Conservation (phyloP, 2,888 invertebrate genomes). For the Ischnus inquisitorius region DNA sequence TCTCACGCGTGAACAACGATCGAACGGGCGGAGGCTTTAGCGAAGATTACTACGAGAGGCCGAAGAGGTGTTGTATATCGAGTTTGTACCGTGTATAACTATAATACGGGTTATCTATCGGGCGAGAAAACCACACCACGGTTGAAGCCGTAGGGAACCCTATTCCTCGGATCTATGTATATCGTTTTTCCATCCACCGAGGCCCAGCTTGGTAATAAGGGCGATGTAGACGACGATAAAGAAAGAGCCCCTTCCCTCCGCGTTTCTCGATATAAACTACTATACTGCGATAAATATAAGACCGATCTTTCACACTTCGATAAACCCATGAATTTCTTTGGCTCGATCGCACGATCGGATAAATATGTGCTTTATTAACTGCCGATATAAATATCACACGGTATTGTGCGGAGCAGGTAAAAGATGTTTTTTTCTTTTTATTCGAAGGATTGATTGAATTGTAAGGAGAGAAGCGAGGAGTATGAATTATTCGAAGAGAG, state of each 20-base stretch:
- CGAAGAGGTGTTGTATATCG: not conserved
- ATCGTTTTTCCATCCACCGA: constrained; percentile 21
- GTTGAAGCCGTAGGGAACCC: not conserved
- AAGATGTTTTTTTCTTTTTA: not conserved
- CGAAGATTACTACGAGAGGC: not conserved
- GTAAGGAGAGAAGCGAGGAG: constrained; percentile 5
- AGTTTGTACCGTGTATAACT: not conserved
- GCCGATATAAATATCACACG: not conserved
- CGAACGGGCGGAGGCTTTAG: not conserved
- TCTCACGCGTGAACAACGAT: not conserved
- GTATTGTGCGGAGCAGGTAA: not conserved
- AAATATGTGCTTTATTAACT: constrained; percentile 9
- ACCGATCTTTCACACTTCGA: constrained; percentile 56
- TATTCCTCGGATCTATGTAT: constrained; percentile 6
- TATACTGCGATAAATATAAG: constrained; percentile 42
- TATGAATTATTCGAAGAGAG: constrained; percentile 8
- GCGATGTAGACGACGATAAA: constrained; percentile 52
- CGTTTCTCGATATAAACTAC: constrained; percentile 37
- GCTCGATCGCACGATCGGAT: constrained; percentile 8
- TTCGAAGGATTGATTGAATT: constrained; percentile 31
- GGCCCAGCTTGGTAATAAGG: constrained; percentile 15
- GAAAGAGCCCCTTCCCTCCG: constrained; percentile 16
- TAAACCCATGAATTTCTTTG: constrained; percentile 52
- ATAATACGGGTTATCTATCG: not conserved
- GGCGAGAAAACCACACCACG: not conserved